Conservation (phyloP, 1,140 invertebrate genomes). For the Chironomus tepperi region DNA sequence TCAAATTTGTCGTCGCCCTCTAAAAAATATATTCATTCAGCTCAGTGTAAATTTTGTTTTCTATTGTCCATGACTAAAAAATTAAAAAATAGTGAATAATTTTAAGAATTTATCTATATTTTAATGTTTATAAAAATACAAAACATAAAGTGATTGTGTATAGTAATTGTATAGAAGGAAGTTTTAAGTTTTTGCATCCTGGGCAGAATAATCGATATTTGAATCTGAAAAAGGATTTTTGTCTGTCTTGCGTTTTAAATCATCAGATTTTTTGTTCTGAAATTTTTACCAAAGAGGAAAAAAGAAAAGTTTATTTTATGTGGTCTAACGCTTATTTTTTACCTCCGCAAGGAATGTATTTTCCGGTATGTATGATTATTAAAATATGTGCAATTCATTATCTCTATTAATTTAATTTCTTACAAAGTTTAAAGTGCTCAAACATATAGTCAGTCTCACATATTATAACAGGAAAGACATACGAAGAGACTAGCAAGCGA, state of each 20-base stretch:
- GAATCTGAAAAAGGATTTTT: slow-evolving; percentile 8
- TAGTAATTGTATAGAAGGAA: slow-evolving; percentile 2
- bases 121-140: not conserved
- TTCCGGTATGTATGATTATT: not conserved
- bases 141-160: not conserved
- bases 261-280: slow-evolving; percentile 3
- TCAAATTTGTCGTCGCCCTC: not conserved
- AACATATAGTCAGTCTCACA: no score
- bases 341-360: slow-evolving; percentile 18
- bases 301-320: slow-evolving; percentile 14
- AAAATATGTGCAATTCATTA: no score
- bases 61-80: slow-evolving; percentile 12
- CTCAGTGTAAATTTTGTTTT: slow-evolving; percentile 1
- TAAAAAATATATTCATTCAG: slow-evolving; percentile 9
- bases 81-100: slow-evolving; percentile 4
- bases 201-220: slow-evolving; percentile 7
- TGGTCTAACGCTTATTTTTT: slow-evolving; percentile 15
- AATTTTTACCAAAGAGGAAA: slow-evolving; percentile 8
- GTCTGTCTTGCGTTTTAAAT: slow-evolving; percentile 12
- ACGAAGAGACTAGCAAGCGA: no score
- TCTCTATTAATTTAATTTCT: no score
- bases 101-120: slow-evolving; percentile 3
- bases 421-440: no score
- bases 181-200: slow-evolving; percentile 2
- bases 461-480: no score